Base-by-base conservation (phyloP, 2,797 vertebrate species). In the Siniperca scherzeri region DNA sequence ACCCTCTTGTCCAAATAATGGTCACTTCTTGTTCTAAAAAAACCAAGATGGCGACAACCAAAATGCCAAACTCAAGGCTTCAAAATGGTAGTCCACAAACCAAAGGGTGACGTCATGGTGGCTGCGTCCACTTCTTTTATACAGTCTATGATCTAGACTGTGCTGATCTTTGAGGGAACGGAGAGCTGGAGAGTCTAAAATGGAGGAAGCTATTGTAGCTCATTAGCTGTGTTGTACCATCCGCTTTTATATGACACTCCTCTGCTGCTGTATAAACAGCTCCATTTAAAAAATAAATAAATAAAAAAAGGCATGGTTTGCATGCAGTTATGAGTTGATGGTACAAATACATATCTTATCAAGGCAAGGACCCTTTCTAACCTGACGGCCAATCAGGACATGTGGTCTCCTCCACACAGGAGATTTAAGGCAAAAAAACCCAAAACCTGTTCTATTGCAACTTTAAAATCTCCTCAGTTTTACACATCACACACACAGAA, bases 121-220 rank as follows among this genome's bases (percentile, higher is more conserved):
- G 42, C 42, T 44, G 12, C 11, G 42, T 44, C 11, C 42, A 44
- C 42, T 13, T 44, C 42, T 44, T 44, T 44, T 44, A 13, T 44
- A 44, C 42, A 44, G 42, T 44, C 42, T 44, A 13, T 13, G 42
- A 12, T 44, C 42, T 11, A 36, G 17, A 80, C 64, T 61, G 62
- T 46, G 22, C 42, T 80, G 84, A 89, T 76, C 78, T 87, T 90
- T 83, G 21, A 80, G 27, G 66, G 60, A 82, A 71, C 40, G 53
- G 21, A 69, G 59, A 56, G 69, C 36, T 25, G 21, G 60, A 78
- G 70, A 62, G 68, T 71, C 67, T 33, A 72, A 82, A 74, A 46
- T 33, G 44, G 30, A 55, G 13, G 22, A 46, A 27, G n/a, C 30
- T 53, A n/a, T 74, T 67, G 44, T 40, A 40, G 61, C 50, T 44